These are phyloP conservation scores for Etheostoma perlongum DNA, from an alignment of 2,797 vertebrate species.

Conservation along the genomic window DNA sequence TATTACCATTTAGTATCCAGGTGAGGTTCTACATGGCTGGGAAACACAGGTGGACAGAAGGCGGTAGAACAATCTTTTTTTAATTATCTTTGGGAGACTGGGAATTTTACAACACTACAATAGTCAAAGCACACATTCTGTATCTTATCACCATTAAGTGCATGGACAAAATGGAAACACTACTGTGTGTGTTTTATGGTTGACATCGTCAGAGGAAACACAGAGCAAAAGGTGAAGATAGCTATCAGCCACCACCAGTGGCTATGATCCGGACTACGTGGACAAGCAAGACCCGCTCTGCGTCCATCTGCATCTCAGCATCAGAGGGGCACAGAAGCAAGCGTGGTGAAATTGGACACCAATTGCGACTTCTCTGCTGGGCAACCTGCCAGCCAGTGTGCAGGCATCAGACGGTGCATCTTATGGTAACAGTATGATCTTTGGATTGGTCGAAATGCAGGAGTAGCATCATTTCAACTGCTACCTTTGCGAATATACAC, in stretches of 20 bases:
- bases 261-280: too few relatives aligned
- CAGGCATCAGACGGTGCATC: too few relatives aligned
- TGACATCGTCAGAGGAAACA: neutral
- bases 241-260: too few relatives aligned
- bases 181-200: neutral
- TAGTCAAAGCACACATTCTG: neutral
- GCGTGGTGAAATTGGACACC: too few relatives aligned
- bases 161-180: neutral
- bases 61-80: neutral
- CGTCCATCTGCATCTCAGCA: too few relatives aligned
- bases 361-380: too few relatives aligned
- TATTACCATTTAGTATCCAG: conserved; percentile 33
- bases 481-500: neutral
- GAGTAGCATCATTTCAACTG: neutral
- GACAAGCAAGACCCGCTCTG: too few relatives aligned
- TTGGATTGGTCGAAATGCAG: neutral
- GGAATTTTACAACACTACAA: conserved; percentile 15
- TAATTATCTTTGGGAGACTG: neutral
- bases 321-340: too few relatives aligned
- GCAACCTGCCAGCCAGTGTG: too few relatives aligned
- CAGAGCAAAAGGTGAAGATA: too few relatives aligned
- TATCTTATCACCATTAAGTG: conserved; percentile 1
- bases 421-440: too few relatives aligned
- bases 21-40: neutral
- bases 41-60: conserved; percentile 21